phyloP scores from a whole-genome alignment of 2,888 invertebrate species.

The Dorcus parallelipipedus region DNA sequence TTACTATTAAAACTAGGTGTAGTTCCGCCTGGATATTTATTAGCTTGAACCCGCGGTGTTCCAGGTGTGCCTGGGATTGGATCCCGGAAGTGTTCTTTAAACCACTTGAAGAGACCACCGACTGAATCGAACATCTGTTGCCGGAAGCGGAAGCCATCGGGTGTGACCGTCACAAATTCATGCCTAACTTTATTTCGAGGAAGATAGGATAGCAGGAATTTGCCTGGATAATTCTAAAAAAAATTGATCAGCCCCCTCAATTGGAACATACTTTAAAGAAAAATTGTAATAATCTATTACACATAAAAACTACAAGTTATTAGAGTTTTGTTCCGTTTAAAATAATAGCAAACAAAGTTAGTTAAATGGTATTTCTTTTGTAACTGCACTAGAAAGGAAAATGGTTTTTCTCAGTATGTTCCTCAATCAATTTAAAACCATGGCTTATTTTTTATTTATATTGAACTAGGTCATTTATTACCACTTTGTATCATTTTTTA shows the following conservation, averaged over 20 bases:
- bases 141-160: constrained; percentile 90
- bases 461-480: too few relatives aligned
- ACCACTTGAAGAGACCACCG: constrained; percentile 84
- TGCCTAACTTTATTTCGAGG: constrained; percentile 82
- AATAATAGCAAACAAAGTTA: too few relatives aligned
- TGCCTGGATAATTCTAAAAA: constrained; percentile 74
- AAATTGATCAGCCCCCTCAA: not conserved
- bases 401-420: too few relatives aligned
- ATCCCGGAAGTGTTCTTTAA: constrained; percentile 96
- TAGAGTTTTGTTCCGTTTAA: too few relatives aligned
- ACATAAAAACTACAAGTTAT: too few relatives aligned
- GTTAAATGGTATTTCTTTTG: too few relatives aligned
- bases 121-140: constrained; percentile 84
- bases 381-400: too few relatives aligned
- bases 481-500: too few relatives aligned
- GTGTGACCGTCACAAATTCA: constrained; percentile 88
- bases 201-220: constrained; percentile 91
- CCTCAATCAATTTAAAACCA: too few relatives aligned
- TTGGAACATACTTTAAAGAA: too few relatives aligned
- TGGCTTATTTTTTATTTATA: too few relatives aligned
- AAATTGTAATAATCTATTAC: too few relatives aligned
- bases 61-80: constrained; percentile 77
- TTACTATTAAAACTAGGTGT: constrained; percentile 39
- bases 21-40: constrained; percentile 40
- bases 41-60: constrained; percentile 62